Evolutionary conservation across 2,797 vertebrate species (phyloP).

Genomic region (Ambastaia sidthimunki): DNA sequence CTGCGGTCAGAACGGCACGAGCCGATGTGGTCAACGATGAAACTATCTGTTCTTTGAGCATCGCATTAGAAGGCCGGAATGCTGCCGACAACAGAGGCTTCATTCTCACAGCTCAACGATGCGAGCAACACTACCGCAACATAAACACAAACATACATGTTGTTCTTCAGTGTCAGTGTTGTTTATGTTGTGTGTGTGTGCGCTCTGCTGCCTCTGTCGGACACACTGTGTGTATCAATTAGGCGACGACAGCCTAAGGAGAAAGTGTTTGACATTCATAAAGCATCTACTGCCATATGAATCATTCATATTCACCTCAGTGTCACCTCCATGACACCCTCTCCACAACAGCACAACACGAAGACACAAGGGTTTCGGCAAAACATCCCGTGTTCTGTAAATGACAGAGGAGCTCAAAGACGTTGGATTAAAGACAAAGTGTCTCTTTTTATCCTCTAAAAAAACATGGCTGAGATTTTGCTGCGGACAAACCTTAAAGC

Average conservation of each 20-base stretch:
- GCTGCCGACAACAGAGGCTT: not conserved
- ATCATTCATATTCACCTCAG: constrained; percentile 57
- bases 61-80: not conserved
- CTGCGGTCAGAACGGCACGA: no score
- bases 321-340: constrained; percentile 51
- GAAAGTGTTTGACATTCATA: constrained; percentile 59
- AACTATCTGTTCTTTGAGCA: no score
- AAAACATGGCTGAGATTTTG: not conserved
- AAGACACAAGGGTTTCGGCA: not conserved
- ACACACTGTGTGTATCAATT: constrained; percentile 46
- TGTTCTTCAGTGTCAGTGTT: not conserved
- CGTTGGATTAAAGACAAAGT: not conserved
- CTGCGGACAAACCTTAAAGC: not conserved
- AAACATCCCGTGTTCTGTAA: not conserved
- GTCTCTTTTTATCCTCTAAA: not conserved
- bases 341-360: constrained; percentile 15
- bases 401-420: not conserved
- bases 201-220: constrained; percentile 15
- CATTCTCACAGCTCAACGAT: not conserved
- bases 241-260: constrained; percentile 47
- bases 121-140: not conserved
- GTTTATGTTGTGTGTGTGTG: constrained; percentile 3
- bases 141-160: not conserved
- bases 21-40: no score
- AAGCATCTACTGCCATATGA: constrained; percentile 53